A percentile compares a stretch with the other conserved stretches of the same genome.
phyloP scores from a whole-genome alignment of 2,888 invertebrate genomes.

The Lordiphosa fenestrarum region DNA sequence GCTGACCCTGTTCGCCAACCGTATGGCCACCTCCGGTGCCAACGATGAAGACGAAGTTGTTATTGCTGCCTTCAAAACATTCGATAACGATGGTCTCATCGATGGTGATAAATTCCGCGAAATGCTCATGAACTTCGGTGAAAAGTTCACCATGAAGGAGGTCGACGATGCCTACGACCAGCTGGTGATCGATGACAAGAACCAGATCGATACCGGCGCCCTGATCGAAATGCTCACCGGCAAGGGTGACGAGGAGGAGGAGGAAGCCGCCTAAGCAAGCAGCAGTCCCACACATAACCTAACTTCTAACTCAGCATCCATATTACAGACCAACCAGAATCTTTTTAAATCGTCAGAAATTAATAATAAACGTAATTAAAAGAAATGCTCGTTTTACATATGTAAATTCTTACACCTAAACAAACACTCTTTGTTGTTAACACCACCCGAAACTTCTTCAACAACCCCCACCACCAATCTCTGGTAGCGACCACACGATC shows the following conservation, averaged over 20 bases:
- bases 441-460: conserved; percentile 63
- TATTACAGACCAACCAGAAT: conserved; percentile 37
- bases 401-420: conserved; percentile 56
- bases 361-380: conserved; percentile 73
- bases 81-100: conserved; percentile 93
- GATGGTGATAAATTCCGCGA: conserved; percentile 94
- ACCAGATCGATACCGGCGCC: conserved; percentile 92
- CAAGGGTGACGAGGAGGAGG: conserved; percentile 91
- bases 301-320: conserved; percentile 70
- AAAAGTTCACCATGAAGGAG: conserved; percentile 93
- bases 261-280: conserved; percentile 79
- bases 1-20: conserved; percentile 93
- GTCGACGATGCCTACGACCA: conserved; percentile 96
- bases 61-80: conserved; percentile 94
- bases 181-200: conserved; percentile 95
- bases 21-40: conserved; percentile 94
- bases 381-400: conserved; percentile 73
- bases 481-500: conserved; percentile 38
- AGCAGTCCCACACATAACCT: conserved; percentile 69
- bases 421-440: conserved; percentile 46
- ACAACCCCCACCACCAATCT: conserved; percentile 39
- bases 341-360: conserved; percentile 66
- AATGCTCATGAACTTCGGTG: conserved; percentile 95
- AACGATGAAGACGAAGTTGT: conserved; percentile 95
- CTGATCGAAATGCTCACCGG: conserved; percentile 94